These are phyloP conservation scores for Triplophysa bombifrons DNA, from an alignment of 2,797 vertebrate species.

Conservation along the genomic window DNA sequence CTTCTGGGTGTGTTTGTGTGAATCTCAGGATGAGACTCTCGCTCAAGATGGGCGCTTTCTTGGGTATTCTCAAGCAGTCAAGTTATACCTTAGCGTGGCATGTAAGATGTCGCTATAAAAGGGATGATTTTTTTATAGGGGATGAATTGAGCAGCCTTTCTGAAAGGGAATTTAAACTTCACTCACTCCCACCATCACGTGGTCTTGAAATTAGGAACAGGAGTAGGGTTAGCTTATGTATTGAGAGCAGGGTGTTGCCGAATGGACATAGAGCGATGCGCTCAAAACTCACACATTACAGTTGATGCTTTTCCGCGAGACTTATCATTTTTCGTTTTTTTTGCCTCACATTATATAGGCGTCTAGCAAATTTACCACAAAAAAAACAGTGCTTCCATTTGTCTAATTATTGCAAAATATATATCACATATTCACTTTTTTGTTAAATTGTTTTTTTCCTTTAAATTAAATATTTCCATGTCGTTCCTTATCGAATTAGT, in stretches of 20 bases:
- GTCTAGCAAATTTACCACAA: background rate
- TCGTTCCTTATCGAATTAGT: slow-evolving; percentile 5
- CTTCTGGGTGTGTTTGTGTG: slow-evolving; percentile 44
- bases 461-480: background rate
- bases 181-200: slow-evolving; percentile 87
- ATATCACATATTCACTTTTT: background rate
- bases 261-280: slow-evolving; percentile 37
- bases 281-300: slow-evolving; percentile 9
- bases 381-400: background rate
- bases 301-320: background rate
- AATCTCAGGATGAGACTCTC: slow-evolving; percentile 61
- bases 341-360: background rate
- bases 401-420: background rate
- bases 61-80: slow-evolving; percentile 53
- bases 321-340: background rate
- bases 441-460: background rate
- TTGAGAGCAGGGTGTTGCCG: slow-evolving; percentile 52
- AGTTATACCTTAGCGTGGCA: slow-evolving; percentile 62
- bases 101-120: slow-evolving; percentile 70
- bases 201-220: slow-evolving; percentile 81
- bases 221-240: slow-evolving; percentile 73
- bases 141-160: slow-evolving; percentile 73
- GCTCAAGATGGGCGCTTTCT: slow-evolving; percentile 50
- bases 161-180: slow-evolving; percentile 83
- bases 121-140: slow-evolving; percentile 71